A percentile compares a stretch with the other conserved stretches of the same genome.
phyloP scores from a whole-genome alignment of 2,113 vertebrate species.

The Chiloscyllium plagiosum region DNA sequence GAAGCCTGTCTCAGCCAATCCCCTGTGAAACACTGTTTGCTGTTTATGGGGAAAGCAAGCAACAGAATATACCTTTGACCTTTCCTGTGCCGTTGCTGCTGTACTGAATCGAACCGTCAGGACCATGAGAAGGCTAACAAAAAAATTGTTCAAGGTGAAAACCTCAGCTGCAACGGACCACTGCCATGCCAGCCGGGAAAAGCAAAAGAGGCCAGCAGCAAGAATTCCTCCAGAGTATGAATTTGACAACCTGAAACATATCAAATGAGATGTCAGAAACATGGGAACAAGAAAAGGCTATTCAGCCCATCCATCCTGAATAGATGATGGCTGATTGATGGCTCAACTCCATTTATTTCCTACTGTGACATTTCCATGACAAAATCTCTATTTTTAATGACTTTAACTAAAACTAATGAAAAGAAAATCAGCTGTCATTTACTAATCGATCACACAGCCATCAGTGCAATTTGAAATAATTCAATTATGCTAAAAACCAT shows the following conservation, averaged over 20 bases:
- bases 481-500: background rate
- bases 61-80: slow-evolving; percentile 73
- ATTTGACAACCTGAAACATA: slow-evolving; percentile 74
- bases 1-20: background rate
- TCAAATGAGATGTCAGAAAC: background rate
- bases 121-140: slow-evolving; percentile 81
- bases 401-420: background rate
- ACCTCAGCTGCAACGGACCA: slow-evolving; percentile 92
- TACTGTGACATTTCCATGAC: background rate
- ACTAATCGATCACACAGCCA: background rate
- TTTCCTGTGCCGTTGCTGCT: slow-evolving; percentile 64
- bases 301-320: background rate
- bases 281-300: background rate
- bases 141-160: slow-evolving; percentile 96
- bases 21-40: background rate
- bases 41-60: background rate
- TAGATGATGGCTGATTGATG: background rate
- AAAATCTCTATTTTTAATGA: too few relatives aligned
- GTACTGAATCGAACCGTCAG: slow-evolving; percentile 69
- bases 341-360: background rate
- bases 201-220: slow-evolving; percentile 83
- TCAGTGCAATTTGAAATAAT: background rate
- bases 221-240: slow-evolving; percentile 80
- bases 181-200: slow-evolving; percentile 91
- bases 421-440: background rate